Evolutionary conservation across 30 jellyfish, hydroid and myxozoan species (phyloP), one percentile per base, ranked within the genome.

Genomic region (Turritopsis rubra): DNA sequence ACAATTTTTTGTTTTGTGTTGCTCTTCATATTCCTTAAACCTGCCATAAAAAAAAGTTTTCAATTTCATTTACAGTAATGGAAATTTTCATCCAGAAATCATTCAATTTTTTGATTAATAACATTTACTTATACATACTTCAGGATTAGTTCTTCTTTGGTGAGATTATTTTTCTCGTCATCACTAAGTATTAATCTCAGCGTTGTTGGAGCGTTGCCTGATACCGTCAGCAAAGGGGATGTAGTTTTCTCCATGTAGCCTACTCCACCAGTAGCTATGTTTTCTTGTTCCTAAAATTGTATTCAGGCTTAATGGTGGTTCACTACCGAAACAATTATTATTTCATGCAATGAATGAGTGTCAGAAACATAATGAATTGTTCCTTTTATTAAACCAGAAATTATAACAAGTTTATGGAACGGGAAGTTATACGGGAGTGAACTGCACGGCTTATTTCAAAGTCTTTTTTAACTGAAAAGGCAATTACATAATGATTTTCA

Each of bases 221-320:
- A 41, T 41, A 41, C 60, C 77, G 30, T n/a, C 30, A 22, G 77
- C 77, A 68, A 23, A n/a, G 77, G 77, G 28, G 77, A 68, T n/a
- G 77, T n/a, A n/a, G 77, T 23, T 27, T 68, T 68, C 30, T 68
- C 77, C 77, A 68, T 68, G 77, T n/a, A 27, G 9, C 30, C 30
- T 0, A 68, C 77, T 0, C 77, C 9, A 68, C 77, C 77, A 68
- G 17, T n/a, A 68, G 9, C 16, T n/a, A 68, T 68, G 23, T n/a
- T n/a, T 68, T 68, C 16, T 68, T 68, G 0, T n/a, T 19, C 30
- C 77, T 68, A 68, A 68, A 68, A 68, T 41, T 41, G 60, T 41
- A 41, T 41, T 13, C 13, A 41, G 60, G 13, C n/a, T n/a, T n/a
- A n/a, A n/a, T n/a, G n/a, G n/a, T n/a, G n/a, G n/a, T n/a, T n/a